Conservation (phyloP, 2,113 vertebrate species). For the Vidua macroura region DNA sequence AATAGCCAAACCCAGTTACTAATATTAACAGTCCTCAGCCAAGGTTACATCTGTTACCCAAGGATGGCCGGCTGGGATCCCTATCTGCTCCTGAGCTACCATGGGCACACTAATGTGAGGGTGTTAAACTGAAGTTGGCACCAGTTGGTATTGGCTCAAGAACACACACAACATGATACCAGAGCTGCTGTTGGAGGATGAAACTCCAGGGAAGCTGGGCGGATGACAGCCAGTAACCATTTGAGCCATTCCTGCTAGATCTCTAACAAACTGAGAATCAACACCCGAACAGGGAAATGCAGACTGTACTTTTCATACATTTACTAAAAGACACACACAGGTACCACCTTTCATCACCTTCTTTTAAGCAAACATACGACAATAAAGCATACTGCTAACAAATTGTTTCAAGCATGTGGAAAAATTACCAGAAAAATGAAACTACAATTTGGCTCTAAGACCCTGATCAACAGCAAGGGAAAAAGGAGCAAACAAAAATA, state of each 20-base stretch:
- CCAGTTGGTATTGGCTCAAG: neutral
- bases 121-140: neutral
- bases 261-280: neutral
- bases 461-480: neutral
- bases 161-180: neutral
- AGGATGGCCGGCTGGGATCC: neutral
- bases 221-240: neutral
- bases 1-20: neutral
- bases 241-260: neutral
- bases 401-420: neutral
- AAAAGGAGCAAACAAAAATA: neutral
- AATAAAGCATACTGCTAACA: neutral
- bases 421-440: neutral
- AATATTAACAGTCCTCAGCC: neutral
- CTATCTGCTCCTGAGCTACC: accelerated
- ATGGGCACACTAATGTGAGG: neutral
- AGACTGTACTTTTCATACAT: neutral
- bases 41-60: neutral
- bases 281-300: neutral
- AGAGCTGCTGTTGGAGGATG: neutral
- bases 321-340: neutral
- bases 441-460: neutral
- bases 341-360: neutral
- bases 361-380: neutral
- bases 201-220: neutral